Base-by-base conservation (phyloP, 1,140 invertebrate species). In the Parasteatoda tepidariorum region DNA sequence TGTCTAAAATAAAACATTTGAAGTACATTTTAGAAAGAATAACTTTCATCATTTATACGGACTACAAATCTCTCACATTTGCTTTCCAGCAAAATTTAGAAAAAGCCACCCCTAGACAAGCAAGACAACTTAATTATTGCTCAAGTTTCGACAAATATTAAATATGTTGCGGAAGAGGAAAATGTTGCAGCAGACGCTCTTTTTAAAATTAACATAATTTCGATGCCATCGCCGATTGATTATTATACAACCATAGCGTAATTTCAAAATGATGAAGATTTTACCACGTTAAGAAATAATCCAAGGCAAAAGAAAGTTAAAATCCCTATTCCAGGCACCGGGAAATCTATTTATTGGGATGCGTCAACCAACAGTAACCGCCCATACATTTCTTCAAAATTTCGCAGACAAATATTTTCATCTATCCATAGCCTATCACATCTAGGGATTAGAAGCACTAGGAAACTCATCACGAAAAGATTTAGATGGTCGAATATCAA, bases 1-100 rank as follows among this genome's bases (percentile, higher is more conserved):
- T 88, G 15, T 86, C 88, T 0, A 78, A 85, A 11, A 84, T 89
- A 1, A 85, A 86, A 31, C 78, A 86, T 81, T 88, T 88, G 68
- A 28, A 79, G 24, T 84, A 87, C 76, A 48, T 87, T 18, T 24
- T 88, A 0, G 87, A 89, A 83, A 85, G 88, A 15, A 71, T 86
- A 33, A 0, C 83, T 2, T 88, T 89, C 67, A 84, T 26, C 0
- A 64, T 87, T n/a, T 85, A 13, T 31, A 87, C 87, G 0, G 85
- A 89, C 68, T 88, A 88, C 67, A 86, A 87, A 68, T 15, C 28
- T 41, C 5, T 41, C 38, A 41, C 38, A 5, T 13, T 13, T 66
- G 62, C 30, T 34, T 66, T 66, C 2, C 22, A 13, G 11, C 30
- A 33, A 66, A 66, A 31, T 28, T 66, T 34, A 28, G 62, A 33